These are phyloP conservation scores for Rachycentron canadum DNA, from an alignment of 2,797 vertebrate species.

Conservation along the genomic window DNA sequence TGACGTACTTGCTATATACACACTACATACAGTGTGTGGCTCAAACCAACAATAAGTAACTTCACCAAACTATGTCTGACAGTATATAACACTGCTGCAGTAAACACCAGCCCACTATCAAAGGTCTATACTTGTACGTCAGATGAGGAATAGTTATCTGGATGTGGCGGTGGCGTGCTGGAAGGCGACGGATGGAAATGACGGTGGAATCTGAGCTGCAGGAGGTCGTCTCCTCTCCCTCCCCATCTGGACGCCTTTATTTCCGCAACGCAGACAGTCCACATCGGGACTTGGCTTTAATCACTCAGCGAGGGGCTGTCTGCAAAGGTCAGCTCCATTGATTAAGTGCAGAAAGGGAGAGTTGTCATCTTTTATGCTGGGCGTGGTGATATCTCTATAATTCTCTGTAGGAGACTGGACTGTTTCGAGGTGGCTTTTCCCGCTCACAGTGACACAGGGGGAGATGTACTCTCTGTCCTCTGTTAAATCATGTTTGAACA, in stretches of 20 bases:
- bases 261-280: conserved; percentile 55
- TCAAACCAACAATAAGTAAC: neutral
- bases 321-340: conserved; percentile 85
- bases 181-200: conserved; percentile 48
- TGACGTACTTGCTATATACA: neutral
- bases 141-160: conserved; percentile 43
- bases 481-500: conserved; percentile 59
- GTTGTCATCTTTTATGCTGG: conserved; percentile 81
- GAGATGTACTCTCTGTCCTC: conserved; percentile 46
- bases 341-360: conserved; percentile 79
- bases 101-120: conserved; percentile 10
- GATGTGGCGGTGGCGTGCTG: conserved; percentile 14
- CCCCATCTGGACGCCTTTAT: conserved; percentile 76
- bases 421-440: conserved; percentile 42
- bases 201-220: conserved; percentile 42
- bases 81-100: neutral
- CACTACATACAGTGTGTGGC: no score
- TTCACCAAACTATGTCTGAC: neutral
- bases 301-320: conserved; percentile 83
- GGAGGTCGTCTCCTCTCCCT: conserved; percentile 60
- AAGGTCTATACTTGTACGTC: conserved; percentile 22
- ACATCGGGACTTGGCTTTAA: conserved; percentile 81
- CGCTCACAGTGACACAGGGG: neutral
- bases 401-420: conserved; percentile 63
- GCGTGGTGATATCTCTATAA: conserved; percentile 77